Evolutionary conservation across 2,113 vertebrate genomes (phyloP), one percentile per base, ranked within the genome.

Genomic region (Apodemus speciosus): DNA sequence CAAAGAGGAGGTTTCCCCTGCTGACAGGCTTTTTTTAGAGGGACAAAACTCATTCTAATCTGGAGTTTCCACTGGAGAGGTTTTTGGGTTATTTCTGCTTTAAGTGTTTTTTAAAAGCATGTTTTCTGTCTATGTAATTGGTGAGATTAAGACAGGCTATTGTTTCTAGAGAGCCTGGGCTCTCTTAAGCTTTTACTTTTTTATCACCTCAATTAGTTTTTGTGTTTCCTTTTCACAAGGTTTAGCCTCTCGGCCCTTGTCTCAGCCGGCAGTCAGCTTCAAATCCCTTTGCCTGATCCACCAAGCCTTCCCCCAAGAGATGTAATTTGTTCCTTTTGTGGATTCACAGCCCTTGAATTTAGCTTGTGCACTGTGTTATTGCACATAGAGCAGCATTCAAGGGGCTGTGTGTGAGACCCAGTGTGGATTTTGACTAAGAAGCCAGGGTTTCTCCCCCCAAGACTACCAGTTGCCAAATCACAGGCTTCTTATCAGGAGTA

Each of bases 21-120:
- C 60, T 0, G 20, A 86, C 53, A 88, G 35, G 71, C 20, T 94
- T 92, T 89, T 90, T 16, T 96, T 23, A 1, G n/a, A 13, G 75
- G 77, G 90, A 96, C 49, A 95, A 95, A 97, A 97, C 71, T 8
- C 72, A 86, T 86, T 84, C 49, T 62, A 73, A 90, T 94, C 35
- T 32, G 62, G 68, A 25, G 35, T 32, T 79, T 86, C 89, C 75
- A 40, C 46, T 83, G 90, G 91, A 72, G 15, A 71, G 11, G 30
- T 66, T 88, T 88, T 64, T 86, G 75, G 79, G 81, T 91, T 85
- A 66, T 94, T 88, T 76, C 83, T 91, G 6, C 77, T 92, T 85
- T 76, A 58, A n/a, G 38, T 92, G 76, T 89, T 92, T 92, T 94
- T 93, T 85, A 51, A 80, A 85, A 88, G 56, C 14, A 66, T 38